Base-by-base conservation (phyloP, 2,797 vertebrate genomes). In the Pangasius larnaudii region DNA sequence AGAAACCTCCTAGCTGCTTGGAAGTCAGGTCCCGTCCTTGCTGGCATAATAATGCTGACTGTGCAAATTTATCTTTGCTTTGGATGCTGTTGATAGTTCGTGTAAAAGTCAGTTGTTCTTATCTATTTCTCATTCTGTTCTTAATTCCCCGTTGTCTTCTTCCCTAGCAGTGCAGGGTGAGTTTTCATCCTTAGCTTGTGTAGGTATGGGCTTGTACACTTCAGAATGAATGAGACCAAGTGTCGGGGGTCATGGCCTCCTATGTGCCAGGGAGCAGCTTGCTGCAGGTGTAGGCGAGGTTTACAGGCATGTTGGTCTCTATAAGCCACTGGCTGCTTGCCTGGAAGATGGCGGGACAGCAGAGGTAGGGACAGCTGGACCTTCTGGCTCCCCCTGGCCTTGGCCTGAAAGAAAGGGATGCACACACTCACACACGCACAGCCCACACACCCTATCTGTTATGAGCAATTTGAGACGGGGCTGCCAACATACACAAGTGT, bases 301-400 rank as follows among this genome's bases (percentile, higher is more conserved):
- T 91, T 87, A 85, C 71, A 87, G 91, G 82, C 90, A 84, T n/a
- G 78, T 42, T 83, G 86, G 89, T 86, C 89, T 87, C 87, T 88
- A 77, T 90, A 87, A 30, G 85, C 61, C 67, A 46, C 86, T 92
- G 92, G 92, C 90, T 79, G 4, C 19, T 53, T 88, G 92, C 91
- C 93, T 90, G 84, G 86, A 84, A 88, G 90, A 91, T 92, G 88
- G 87, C 90, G 90, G 89, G 91, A 92, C 89, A 87, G 87, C 91
- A 93, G 92, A 90, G 90, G 90, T 90, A 90, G 91, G 90, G 93
- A 94, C 94, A 94, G 94, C 94, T 94, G 93, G 91, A 89, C 91
- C 92, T 90, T 81, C 83, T 89, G 84, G 82, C 87, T 78, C 85
- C 81, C 58, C 86, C 89, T 88, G 89, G 82, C 90, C 90, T 92